Evolutionary conservation across 2,888 invertebrate genomes (phyloP).

Genomic region (Lithophane ornitopus): DNA sequence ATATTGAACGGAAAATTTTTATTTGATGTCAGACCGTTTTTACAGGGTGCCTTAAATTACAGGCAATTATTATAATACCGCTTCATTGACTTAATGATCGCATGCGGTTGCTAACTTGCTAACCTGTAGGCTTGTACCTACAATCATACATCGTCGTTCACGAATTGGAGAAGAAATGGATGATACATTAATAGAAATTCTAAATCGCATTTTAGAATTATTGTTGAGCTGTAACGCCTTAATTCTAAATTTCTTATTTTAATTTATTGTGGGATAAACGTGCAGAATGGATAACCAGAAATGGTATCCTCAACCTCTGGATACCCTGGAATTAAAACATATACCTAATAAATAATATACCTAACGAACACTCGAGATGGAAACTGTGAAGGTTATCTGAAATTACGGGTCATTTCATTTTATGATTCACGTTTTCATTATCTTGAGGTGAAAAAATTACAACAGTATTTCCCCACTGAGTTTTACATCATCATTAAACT

Average conservation of each 20-base stretch:
- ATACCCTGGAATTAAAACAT: not conserved
- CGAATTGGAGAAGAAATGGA: not conserved
- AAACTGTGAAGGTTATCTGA: constrained; percentile 51
- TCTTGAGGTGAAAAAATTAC: constrained; percentile 36
- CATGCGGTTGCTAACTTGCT: constrained; percentile 18
- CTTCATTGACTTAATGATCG: constrained; percentile 42
- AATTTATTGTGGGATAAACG: not conserved
- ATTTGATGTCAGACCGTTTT: constrained; percentile 45
- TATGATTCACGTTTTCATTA: constrained; percentile 56
- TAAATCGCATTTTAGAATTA: not conserved
- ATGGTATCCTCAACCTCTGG: not conserved
- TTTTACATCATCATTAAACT: constrained; percentile 11
- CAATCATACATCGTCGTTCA: no score
- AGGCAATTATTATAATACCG: constrained; percentile 51
- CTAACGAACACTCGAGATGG: constrained; percentile 12
- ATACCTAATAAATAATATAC: not conserved
- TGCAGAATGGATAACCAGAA: not conserved
- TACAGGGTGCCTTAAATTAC: constrained; percentile 45
- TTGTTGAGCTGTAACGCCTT: not conserved
- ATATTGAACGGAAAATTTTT: constrained; percentile 55
- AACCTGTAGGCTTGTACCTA: not conserved
- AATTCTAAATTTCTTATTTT: not conserved
- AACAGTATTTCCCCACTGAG: constrained; percentile 26
- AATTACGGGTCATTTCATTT: constrained; percentile 49
- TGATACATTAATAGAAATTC: not conserved